These are phyloP conservation scores for Diglossa brunneiventris DNA, from an alignment of 2,113 vertebrate species.

Conservation along the genomic window DNA sequence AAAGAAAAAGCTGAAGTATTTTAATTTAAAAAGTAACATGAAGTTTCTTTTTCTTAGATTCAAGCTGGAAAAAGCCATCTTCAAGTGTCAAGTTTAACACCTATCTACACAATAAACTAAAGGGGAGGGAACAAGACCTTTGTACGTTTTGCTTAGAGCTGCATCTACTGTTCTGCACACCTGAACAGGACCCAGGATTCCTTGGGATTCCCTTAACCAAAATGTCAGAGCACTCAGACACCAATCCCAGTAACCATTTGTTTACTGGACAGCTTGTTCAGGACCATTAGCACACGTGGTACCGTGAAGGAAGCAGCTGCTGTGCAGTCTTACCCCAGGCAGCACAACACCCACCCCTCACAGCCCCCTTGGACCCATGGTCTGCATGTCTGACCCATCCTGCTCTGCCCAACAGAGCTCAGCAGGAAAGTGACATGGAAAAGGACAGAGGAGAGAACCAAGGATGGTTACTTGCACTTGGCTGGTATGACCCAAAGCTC, in stretches of 20 bases:
- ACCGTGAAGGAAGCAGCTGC: not conserved
- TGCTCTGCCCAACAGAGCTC: fast-evolving
- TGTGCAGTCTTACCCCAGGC: not conserved
- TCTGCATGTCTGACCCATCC: not conserved
- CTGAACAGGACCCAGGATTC: not conserved
- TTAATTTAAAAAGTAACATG: not conserved
- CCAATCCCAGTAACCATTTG: not conserved
- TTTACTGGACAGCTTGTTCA: not conserved
- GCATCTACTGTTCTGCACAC: not conserved
- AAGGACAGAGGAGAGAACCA: not conserved
- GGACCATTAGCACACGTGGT: fast-evolving
- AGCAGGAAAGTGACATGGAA: fast-evolving
- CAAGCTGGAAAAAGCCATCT: not conserved
- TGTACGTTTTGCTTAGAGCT: not conserved
- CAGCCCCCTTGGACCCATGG: fast-evolving
- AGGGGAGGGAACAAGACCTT: not conserved
- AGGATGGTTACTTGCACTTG: not conserved
- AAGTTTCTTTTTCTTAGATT: not conserved
- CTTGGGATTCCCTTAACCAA: not conserved
- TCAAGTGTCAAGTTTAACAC: not conserved
- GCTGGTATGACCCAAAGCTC: not conserved
- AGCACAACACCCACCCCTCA: not conserved
- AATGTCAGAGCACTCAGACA: not conserved
- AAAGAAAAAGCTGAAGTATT: not conserved
- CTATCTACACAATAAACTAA: not conserved